Percentiles rank a stretch among this genome's conserved stretches.
Evolutionary conservation across 35 echinoderm and acorn worm species (phyloP).

Genomic region (Stichopus chloronotus): DNA sequence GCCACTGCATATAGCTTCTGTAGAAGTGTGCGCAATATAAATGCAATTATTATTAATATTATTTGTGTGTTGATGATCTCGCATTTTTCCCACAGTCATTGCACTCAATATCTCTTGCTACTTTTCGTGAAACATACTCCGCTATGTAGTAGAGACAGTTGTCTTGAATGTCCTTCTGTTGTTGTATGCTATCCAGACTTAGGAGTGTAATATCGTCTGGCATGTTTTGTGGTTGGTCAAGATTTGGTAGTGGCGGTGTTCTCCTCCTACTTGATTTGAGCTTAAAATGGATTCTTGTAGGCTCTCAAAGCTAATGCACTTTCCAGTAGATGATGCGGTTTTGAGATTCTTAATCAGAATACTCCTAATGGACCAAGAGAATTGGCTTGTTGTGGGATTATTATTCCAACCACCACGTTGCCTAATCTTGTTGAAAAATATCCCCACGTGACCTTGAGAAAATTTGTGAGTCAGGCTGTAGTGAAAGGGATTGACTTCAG

Average conservation of each 20-base stretch:
- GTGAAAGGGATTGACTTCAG: neutral
- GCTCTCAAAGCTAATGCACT: constrained; percentile 28
- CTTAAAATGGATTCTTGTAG: constrained; percentile 35
- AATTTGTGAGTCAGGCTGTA: neutral
- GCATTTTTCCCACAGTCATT: neutral
- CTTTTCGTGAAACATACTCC: constrained; percentile 30
- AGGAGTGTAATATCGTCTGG: neutral
- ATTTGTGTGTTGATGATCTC: constrained; percentile 2
- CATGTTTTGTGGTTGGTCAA: neutral
- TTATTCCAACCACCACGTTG: constrained; percentile 51
- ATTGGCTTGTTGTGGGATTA: constrained; percentile 43
- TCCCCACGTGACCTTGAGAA: constrained; percentile 25
- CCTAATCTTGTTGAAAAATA: constrained; percentile 36
- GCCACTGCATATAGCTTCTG: no score
- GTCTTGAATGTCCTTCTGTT: constrained; percentile 7
- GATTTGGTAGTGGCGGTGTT: neutral
- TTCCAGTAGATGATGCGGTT: neutral
- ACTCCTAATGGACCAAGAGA: constrained; percentile 19
- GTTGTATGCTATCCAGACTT: constrained; percentile 2
- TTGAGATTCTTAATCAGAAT: constrained; percentile 35
- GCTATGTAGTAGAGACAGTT: constrained; percentile 35
- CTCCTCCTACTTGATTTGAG: neutral
- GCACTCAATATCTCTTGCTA: constrained; percentile 16
- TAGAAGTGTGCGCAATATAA: no score
- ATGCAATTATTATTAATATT: no score